Conservation (phyloP, 2,888 invertebrate genomes). For the Conchocele bisecta region DNA sequence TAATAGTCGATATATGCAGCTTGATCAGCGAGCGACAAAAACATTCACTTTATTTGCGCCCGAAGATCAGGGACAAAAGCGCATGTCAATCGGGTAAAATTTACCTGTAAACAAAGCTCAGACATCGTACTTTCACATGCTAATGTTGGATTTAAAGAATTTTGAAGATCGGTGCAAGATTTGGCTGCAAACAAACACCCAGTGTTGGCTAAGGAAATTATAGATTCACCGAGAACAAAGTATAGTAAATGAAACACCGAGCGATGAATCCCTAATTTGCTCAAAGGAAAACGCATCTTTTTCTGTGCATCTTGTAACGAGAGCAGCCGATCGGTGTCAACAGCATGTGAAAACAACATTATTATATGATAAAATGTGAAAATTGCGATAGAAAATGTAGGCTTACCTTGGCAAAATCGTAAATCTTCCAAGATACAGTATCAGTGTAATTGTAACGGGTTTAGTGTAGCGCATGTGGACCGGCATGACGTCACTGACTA, state of each 20-base stretch:
- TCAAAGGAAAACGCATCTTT: constrained; percentile 18
- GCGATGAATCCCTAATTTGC: constrained; percentile 9
- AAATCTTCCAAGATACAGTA: too few relatives aligned
- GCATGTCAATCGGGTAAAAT: constrained; percentile 22
- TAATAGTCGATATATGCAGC: constrained; percentile 62
- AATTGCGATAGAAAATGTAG: too few relatives aligned
- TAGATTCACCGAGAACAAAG: constrained; percentile 52
- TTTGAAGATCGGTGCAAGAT: constrained; percentile 1
- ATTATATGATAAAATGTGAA: too few relatives aligned
- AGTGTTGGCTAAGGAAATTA: constrained; percentile 40
- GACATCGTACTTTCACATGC: constrained; percentile 8
- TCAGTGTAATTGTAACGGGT: constrained; percentile 56
- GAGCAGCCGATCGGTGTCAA: background rate
- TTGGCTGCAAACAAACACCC: constrained; percentile 26
- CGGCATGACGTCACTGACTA: constrained; percentile 53
- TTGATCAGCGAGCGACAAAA: constrained; percentile 22
- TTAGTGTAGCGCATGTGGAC: constrained; percentile 51
- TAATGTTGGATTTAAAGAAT: constrained; percentile 23
- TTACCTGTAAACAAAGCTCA: constrained; percentile 27
- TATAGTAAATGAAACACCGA: constrained; percentile 23
- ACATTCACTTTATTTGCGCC: constrained; percentile 41
- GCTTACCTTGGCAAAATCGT: too few relatives aligned
- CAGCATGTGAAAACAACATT: background rate
- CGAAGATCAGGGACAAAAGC: constrained; percentile 28
- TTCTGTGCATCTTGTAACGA: constrained; percentile 4